Evolutionary conservation across 2,888 invertebrate species (phyloP).

Genomic region (Dugesia japonica): DNA sequence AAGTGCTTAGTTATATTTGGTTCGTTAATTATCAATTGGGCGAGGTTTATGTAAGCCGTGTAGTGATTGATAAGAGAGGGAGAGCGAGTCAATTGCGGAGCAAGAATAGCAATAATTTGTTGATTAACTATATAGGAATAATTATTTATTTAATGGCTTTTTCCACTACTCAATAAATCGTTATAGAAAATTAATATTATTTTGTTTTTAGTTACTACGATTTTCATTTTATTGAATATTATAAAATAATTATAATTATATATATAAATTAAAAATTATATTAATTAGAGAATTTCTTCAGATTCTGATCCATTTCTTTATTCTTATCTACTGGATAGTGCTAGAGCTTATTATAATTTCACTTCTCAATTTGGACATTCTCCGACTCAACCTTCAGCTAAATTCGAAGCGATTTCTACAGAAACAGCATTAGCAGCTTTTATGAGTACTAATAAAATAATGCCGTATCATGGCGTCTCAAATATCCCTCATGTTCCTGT

Average conservation of each 20-base stretch:
- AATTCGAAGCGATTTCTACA: slow-evolving; percentile 3
- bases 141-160: not conserved
- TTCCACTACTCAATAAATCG: not conserved
- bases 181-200: too few species aligned
- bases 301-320: slow-evolving; percentile 31
- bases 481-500: not conserved
- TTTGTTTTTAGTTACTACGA: too few species aligned
- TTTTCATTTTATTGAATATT: not conserved
- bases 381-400: not conserved
- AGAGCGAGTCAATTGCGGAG: not conserved
- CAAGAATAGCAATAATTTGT: not conserved
- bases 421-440: slow-evolving; percentile 16
- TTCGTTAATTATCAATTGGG: slow-evolving; percentile 20
- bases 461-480: not conserved
- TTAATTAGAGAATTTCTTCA: not conserved
- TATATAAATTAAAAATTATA: not conserved
- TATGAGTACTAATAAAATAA: slow-evolving; percentile 5
- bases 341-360: slow-evolving; percentile 26
- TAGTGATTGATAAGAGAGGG: not conserved
- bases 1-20: not conserved
- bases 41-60: slow-evolving; percentile 11
- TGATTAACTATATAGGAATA: not conserved
- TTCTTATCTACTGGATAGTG: slow-evolving; percentile 25
- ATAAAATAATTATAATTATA: not conserved
- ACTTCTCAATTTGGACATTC: slow-evolving; percentile 20